Conservation (phyloP, 2,113 vertebrate species). For the Symphodus melops region DNA sequence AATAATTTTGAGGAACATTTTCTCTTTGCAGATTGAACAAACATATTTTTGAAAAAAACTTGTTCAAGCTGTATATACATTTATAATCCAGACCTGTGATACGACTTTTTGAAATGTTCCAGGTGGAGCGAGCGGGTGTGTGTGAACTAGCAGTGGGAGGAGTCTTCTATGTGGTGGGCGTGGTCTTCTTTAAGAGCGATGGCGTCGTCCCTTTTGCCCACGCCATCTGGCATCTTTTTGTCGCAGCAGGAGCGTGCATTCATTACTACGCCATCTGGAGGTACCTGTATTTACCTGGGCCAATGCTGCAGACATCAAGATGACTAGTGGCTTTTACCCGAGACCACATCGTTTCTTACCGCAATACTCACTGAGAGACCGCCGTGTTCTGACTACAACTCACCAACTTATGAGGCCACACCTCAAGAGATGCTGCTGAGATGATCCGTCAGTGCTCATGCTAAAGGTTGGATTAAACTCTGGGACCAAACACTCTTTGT, state of each 20-base stretch:
- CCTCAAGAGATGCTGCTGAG: not conserved
- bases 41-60: no score
- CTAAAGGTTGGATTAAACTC: no score
- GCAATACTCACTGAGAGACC: not conserved
- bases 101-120: slow-evolving; percentile 11
- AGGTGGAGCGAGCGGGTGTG: slow-evolving; percentile 91
- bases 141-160: slow-evolving; percentile 91
- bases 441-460: not conserved
- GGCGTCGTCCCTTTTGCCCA: slow-evolving; percentile 95
- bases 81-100: no score
- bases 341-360: no score
- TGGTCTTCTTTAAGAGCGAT: slow-evolving; percentile 94
- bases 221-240: slow-evolving; percentile 97
- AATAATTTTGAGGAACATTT: no score
- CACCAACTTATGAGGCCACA: not conserved
- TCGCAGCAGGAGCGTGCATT: slow-evolving; percentile 87
- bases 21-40: no score
- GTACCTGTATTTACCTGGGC: slow-evolving; percentile 87
- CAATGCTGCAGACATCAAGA: slow-evolving; percentile 75
- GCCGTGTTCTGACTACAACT: not conserved
- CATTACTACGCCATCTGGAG: slow-evolving; percentile 97
- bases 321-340: slow-evolving; percentile 46
- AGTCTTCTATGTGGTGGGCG: slow-evolving; percentile 89
- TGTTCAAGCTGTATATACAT: no score
- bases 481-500: no score